Conservation (phyloP, 2,888 invertebrate genomes). For the Thecophora atra region DNA sequence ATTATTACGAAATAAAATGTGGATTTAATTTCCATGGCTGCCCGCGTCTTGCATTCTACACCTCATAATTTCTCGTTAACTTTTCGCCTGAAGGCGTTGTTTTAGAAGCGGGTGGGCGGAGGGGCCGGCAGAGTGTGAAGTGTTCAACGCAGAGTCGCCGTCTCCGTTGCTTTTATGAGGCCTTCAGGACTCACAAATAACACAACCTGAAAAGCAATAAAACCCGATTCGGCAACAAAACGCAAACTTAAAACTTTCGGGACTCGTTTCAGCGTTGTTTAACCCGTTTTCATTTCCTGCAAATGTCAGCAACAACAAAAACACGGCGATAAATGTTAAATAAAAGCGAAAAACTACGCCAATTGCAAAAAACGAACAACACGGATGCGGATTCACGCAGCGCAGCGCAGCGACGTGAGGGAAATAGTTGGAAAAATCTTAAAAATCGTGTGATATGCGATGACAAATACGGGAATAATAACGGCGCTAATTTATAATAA, state of each 20-base stretch:
- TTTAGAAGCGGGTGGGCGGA: slow-evolving; percentile 20
- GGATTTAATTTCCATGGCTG: slow-evolving; percentile 26
- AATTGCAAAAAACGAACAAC: too few species aligned
- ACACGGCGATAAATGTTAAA: too few species aligned
- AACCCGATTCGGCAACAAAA: not conserved
- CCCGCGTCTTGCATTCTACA: slow-evolving; percentile 30
- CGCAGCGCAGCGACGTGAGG: too few species aligned
- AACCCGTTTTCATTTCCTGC: too few species aligned
- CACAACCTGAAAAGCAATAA: not conserved
- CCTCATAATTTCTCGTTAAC: slow-evolving; percentile 49
- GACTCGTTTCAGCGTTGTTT: not conserved
- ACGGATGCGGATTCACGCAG: too few species aligned
- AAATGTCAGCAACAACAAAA: not conserved
- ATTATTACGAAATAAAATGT: slow-evolving; percentile 23
- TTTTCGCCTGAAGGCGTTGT: slow-evolving; percentile 39
- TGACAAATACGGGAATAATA: too few species aligned
- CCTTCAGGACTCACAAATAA: slow-evolving; percentile 39
- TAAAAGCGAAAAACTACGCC: too few species aligned
- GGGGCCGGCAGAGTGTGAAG: slow-evolving; percentile 24
- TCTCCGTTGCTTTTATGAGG: slow-evolving; percentile 41
- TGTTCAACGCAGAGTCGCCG: slow-evolving; percentile 15
- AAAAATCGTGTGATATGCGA: too few species aligned
- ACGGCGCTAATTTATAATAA: too few species aligned
- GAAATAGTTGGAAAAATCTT: too few species aligned
- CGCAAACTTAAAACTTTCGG: slow-evolving; percentile 6